Evolutionary conservation across 2,113 vertebrate genomes (phyloP), one percentile per base, ranked within the genome.

Genomic region (Kryptolebias marmoratus): DNA sequence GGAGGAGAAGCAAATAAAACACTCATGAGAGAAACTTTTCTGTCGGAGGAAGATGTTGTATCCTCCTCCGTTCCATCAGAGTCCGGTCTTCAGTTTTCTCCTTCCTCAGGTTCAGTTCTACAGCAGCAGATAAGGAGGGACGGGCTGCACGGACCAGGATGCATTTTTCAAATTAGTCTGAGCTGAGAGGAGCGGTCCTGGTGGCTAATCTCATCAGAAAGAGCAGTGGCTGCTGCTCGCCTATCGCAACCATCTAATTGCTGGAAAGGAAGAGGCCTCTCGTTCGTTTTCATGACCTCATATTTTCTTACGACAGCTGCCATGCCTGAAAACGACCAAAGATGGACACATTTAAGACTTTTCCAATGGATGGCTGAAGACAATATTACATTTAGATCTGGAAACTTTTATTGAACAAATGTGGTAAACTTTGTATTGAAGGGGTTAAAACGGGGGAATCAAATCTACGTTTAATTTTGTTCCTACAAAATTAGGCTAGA

Each of bases 241-340:
- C 80, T 86, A 90, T 90, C 87, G 42, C 5, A 72, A 0, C 49
- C 80, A 88, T 88, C 87, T 87, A 81, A 86, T 79, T 79, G 81
- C 64, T 77, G 16, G 69, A 73, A 67, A 67, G 55, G 48, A 77
- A 52, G 80, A 78, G 58, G 84, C 83, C 82, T 86, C 71, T 58
- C 52, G 28, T 75, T 60, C 63, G 74, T 80, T 71, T 74, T 12
- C 79, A 84, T 86, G 79, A 87, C 68, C 84, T 87, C 86, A 87
- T 80, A 44, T 76, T 83, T 83, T 73, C 68, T 81, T 12, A 54
- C 64, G 68, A 64, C 31, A 8, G 36, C n/a, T 57, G 4, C 48
- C 49, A n/a, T 31, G 10, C 12, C 22, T 65, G n/a, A 1, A 22
- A 12, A 2, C 7, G 16, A 15, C 49, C 50, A 47, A 50, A 15